Percentiles rank a stretch among this genome's conserved stretches.
Conservation (phyloP, 2,113 vertebrate species). For the Sorex fumeus region DNA sequence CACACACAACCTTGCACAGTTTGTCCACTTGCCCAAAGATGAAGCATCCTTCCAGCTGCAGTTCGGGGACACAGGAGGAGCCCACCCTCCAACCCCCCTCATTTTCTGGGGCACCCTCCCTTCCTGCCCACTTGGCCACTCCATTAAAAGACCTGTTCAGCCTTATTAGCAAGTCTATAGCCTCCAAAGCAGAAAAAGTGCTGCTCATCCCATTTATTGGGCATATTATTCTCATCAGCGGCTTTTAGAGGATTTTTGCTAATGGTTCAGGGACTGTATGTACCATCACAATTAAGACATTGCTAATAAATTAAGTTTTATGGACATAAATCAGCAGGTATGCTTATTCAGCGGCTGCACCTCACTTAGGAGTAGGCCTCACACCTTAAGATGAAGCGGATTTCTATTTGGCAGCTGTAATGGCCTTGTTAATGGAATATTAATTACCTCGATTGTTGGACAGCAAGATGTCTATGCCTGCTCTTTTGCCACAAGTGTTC, state of each 20-base stretch:
- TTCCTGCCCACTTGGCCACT: conserved; percentile 61
- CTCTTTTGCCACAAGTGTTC: conserved; percentile 64
- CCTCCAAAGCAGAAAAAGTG: conserved; percentile 86
- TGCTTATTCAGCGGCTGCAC: conserved; percentile 89
- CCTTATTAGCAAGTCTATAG: conserved; percentile 87
- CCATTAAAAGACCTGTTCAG: conserved; percentile 85
- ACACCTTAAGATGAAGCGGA: conserved; percentile 84
- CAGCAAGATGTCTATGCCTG: conserved; percentile 64
- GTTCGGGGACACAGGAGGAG: neutral
- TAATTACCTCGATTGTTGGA: conserved; percentile 80
- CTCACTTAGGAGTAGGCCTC: conserved; percentile 81
- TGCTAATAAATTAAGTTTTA: conserved; percentile 86
- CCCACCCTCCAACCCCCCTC: conserved; percentile 68
- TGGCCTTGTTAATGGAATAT: conserved; percentile 89
- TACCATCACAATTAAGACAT: conserved; percentile 88
- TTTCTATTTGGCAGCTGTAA: conserved; percentile 86
- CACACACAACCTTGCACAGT: neutral
- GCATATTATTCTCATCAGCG: conserved; percentile 84
- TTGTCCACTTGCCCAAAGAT: neutral
- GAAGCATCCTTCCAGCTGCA: neutral
- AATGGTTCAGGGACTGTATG: conserved; percentile 86
- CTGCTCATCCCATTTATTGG: conserved; percentile 87
- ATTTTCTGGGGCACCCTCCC: conserved; percentile 15
- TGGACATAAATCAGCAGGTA: conserved; percentile 88
- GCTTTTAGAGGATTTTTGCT: conserved; percentile 89